Percentiles rank a stretch among this genome's conserved stretches.
phyloP scores from a whole-genome alignment of 2,888 invertebrate genomes.

The Papilio protenor region DNA sequence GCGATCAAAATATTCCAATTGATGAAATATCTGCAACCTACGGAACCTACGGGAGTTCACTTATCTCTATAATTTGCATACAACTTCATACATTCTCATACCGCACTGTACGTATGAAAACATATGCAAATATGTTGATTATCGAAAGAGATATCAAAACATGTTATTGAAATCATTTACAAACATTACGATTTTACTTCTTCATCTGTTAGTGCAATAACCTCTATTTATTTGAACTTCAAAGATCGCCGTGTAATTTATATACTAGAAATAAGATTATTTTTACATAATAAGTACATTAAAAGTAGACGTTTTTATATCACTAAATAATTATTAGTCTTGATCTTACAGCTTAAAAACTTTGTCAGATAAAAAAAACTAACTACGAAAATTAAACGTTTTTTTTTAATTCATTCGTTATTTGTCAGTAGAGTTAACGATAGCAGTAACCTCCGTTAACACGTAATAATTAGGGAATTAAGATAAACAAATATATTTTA shows the following conservation, averaged over 20 bases:
- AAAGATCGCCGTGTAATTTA: not conserved
- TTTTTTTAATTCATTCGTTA: too few species aligned
- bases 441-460: not conserved
- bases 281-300: not conserved
- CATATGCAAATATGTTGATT: constrained; percentile 21
- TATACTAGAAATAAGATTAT: not conserved
- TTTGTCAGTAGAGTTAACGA: not conserved
- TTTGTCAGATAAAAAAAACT: not conserved
- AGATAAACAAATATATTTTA: not conserved
- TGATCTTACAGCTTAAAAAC: not conserved
- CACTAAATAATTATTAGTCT: not conserved
- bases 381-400: not conserved
- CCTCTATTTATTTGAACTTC: not conserved
- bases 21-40: not conserved
- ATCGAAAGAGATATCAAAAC: constrained; percentile 17
- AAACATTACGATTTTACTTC: constrained; percentile 5
- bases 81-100: not conserved
- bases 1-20: not conserved
- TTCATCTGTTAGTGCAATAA: constrained; percentile 8
- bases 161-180: constrained; percentile 6
- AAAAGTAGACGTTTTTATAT: not conserved
- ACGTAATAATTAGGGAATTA: not conserved
- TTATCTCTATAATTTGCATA: not conserved
- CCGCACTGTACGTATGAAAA: not conserved
- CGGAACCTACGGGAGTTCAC: not conserved